Conservation (phyloP, 2,888 invertebrate genomes). For the Trichopria drosophilae region DNA sequence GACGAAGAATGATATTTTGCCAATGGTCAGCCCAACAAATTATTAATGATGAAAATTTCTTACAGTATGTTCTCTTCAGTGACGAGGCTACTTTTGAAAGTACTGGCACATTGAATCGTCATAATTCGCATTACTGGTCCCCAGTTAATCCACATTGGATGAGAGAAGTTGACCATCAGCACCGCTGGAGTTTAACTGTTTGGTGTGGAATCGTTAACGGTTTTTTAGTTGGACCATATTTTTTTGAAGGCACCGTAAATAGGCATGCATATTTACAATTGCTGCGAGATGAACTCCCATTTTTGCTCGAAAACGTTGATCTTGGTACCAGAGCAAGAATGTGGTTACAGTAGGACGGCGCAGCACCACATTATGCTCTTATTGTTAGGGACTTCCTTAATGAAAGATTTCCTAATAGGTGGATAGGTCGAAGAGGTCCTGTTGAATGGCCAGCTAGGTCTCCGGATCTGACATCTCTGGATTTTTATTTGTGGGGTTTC, state of each 20-base stretch:
- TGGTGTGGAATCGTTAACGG: constrained; percentile 29
- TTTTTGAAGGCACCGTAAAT: constrained; percentile 34
- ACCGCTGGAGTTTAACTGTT: constrained; percentile 32
- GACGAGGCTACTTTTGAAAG: constrained; percentile 41
- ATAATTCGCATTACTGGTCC: constrained; percentile 43
- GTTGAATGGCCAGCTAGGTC: constrained; percentile 22
- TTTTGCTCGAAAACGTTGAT: constrained; percentile 26
- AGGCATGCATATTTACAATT: constrained; percentile 33
- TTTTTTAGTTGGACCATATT: constrained; percentile 32
- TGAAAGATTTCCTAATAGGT: constrained; percentile 19
- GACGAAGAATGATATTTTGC: constrained; percentile 15
- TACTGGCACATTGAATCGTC: constrained; percentile 37
- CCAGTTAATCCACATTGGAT: constrained; percentile 40
- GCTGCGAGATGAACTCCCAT: constrained; percentile 27
- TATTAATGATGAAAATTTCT: constrained; percentile 23
- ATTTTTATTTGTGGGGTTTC: constrained; percentile 25
- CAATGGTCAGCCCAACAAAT: constrained; percentile 24
- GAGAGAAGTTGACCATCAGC: constrained; percentile 36
- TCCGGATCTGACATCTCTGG: constrained; percentile 18
- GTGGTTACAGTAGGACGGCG: constrained; percentile 41
- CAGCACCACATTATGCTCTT: constrained; percentile 31
- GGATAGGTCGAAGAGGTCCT: constrained; percentile 23
- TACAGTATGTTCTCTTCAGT: constrained; percentile 36
- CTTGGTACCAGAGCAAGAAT: constrained; percentile 22
- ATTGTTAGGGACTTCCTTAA: constrained; percentile 26